Evolutionary conservation across 2,888 invertebrate species (phyloP).

Genomic region (Phoenoteleia sp.): DNA sequence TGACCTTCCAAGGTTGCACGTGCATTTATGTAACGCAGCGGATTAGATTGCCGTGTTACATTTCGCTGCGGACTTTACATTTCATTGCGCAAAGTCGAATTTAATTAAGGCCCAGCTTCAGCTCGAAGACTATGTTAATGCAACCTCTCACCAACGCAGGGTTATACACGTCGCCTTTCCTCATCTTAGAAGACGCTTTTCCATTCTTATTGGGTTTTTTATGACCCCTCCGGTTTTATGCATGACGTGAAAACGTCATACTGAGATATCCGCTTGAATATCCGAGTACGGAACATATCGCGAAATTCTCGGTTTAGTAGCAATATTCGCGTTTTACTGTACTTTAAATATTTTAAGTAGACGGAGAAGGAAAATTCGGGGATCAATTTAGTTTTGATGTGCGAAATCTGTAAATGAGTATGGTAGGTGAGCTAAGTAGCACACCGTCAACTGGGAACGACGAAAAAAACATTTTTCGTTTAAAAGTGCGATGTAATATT

Average conservation of each 20-base stretch:
- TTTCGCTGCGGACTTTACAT: background rate
- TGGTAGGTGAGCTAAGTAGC: too few species aligned
- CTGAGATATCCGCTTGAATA: background rate
- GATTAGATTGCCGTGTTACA: slow-evolving; percentile 13
- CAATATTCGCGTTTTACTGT: background rate
- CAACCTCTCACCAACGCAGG: too few species aligned
- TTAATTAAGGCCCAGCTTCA: background rate
- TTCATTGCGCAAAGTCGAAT: background rate
- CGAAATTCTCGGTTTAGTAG: background rate
- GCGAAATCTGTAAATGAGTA: too few species aligned
- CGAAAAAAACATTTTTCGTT: too few species aligned
- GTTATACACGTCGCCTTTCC: background rate
- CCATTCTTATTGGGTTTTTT: background rate
- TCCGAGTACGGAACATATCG: background rate
- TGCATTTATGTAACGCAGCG: slow-evolving; percentile 25
- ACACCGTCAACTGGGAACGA: too few species aligned
- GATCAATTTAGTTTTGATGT: too few species aligned
- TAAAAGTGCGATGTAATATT: too few species aligned
- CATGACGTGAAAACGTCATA: background rate
- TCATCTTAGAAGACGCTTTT: background rate
- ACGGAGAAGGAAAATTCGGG: too few species aligned
- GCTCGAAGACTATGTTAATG: background rate
- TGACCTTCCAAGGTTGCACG: slow-evolving; percentile 44
- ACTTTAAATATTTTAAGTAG: background rate
- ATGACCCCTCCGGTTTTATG: background rate